Evolutionary conservation across 37 sponge, comb jelly and placozoan genomes (phyloP).

Genomic region (Halisarca cf. caerulea): DNA sequence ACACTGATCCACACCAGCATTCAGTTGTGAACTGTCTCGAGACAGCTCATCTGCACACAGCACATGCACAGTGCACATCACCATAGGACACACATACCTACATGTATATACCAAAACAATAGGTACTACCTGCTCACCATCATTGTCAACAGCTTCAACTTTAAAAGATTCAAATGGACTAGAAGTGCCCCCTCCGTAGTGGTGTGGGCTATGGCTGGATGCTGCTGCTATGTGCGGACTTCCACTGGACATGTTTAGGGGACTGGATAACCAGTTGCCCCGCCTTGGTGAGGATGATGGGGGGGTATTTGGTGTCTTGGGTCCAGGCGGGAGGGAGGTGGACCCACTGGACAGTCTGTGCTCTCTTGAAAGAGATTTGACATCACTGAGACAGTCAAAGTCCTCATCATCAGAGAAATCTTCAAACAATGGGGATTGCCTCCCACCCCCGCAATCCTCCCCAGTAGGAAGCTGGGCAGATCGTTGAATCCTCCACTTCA

Average conservation of each 20-base stretch:
- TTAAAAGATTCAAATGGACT: no score
- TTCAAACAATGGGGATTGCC: conserved; percentile 62
- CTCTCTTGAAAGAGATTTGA: not conserved
- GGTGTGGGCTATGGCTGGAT: no score
- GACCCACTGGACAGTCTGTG: not conserved
- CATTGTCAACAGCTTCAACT: no score
- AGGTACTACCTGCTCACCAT: no score
- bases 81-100: no score
- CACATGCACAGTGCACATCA: no score
- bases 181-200: no score
- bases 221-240: no score
- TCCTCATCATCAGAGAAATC: conserved; percentile 62
- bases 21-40: not conserved
- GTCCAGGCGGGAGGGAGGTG: not conserved
- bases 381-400: conserved; percentile 34
- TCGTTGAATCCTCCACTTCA: not conserved
- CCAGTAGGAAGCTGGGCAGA: no score
- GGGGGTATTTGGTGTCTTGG: conserved; percentile 2
- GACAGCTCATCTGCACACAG: not conserved
- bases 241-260: no score
- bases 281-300: conserved; percentile 1
- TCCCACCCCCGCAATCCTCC: not conserved
- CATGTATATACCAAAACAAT: no score
- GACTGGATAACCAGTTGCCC: no score
- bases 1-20: not conserved